Evolutionary conservation across 2,888 invertebrate genomes (phyloP), one percentile per base, ranked within the genome.

Genomic region (Andrena fulva): DNA sequence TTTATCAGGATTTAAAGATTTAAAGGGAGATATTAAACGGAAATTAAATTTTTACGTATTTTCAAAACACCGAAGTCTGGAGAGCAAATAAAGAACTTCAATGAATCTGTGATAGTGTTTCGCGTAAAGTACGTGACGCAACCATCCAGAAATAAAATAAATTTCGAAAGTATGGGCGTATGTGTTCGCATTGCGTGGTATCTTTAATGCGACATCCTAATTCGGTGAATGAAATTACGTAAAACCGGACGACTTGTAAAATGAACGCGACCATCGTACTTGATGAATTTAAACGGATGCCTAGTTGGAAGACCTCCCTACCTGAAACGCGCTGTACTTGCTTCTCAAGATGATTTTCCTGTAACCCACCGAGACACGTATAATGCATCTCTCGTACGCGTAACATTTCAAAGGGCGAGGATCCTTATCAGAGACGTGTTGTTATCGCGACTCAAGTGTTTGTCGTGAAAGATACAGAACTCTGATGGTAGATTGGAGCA

Each of bases 361-460:
- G n/a, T 77, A 63, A 68, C 56, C 31, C 54, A 29, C 24, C 4
- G 42, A 10, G 3, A n/a, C 16, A 42, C 42, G 74, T 73, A 85
- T 79, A 60, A 62, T 42, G 68, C 73, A 76, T 76, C 63, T 80
- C 35, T 27, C 27, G 35, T 42, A 20, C 48, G 64, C 54, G 67
- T 12, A 24, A 63, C 60, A 75, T 84, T 85, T 85, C 62, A 72
- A 73, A 80, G 75, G 48, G 63, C 73, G 50, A 67, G 69, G 48
- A 27, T 52, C 12, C 50, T 85, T 80, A 87, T 87, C 86, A 72
- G 66, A 67, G 63, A 63, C 62, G 56, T 70, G 42, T 35, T 77
- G 79, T 80, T 87, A 86, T 87, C 84, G 8, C 52, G 12, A 7
- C 56, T 76, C 48, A 33, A 77, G 67, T 87, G 83, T 87, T 87